Evolutionary conservation across 2,888 invertebrate genomes (phyloP).

Genomic region (Ischnus inquisitorius): DNA sequence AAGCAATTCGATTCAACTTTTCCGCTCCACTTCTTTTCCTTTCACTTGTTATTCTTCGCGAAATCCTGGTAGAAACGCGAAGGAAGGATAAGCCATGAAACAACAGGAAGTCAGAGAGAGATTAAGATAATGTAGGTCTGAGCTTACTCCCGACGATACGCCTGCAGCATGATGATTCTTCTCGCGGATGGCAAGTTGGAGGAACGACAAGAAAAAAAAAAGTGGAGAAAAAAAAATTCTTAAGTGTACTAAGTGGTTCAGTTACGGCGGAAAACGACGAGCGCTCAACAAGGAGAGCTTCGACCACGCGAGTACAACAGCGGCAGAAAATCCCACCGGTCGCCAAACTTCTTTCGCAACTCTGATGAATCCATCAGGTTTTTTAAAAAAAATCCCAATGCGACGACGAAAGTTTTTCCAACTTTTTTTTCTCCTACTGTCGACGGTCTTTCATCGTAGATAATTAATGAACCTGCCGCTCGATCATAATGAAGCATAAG

Average conservation of each 20-base stretch:
- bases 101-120: conserved; percentile 13
- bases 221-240: conserved; percentile 15
- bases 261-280: conserved; percentile 3
- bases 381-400: conserved; percentile 18
- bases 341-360: conserved; percentile 3
- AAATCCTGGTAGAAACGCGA: background rate
- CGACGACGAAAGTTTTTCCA: conserved; percentile 21
- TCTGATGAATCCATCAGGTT: conserved; percentile 12
- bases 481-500: background rate
- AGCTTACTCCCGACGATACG: background rate
- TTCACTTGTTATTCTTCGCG: background rate
- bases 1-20: background rate
- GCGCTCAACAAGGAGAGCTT: background rate
- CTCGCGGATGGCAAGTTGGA: background rate
- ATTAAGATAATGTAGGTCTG: conserved; percentile 6
- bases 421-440: conserved; percentile 4
- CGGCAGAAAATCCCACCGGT: background rate
- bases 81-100: background rate
- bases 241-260: conserved; percentile 29
- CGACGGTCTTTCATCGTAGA: background rate
- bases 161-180: conserved; percentile 1
- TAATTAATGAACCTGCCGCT: background rate
- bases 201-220: background rate
- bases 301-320: conserved; percentile 5
- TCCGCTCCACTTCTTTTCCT: background rate